Base-by-base conservation (phyloP, 1,140 invertebrate genomes). In the Dendroctonus ponderosae region DNA sequence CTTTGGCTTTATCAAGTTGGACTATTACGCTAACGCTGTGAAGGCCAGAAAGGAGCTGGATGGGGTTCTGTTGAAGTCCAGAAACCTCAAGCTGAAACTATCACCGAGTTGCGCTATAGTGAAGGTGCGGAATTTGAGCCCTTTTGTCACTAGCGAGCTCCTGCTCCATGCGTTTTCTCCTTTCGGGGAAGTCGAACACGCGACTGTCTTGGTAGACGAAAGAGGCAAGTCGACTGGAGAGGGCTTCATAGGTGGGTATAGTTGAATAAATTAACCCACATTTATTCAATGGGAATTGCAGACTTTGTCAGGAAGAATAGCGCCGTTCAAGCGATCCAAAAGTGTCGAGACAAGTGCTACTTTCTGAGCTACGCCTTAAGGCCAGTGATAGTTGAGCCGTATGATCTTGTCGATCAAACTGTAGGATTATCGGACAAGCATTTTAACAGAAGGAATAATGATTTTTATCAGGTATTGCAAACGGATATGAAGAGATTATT, bases 1-100 rank as follows among this genome's bases (percentile, higher is more conserved):
- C 75, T 99, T 99, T 83, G 96, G 94, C 49, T 99, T 99, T 79
- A 88, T 99, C 52, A 89, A 96, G 81, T 83, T 99, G 86, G 97
- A 99, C 80, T 98, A 91, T 73, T 88, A 94, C 78, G 83, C 87
- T 5, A 97, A 96, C 85, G 97, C 97, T 59, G 97, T 99, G 79
- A 93, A 91, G 76, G 97, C 97, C n/a, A 97, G 97, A 77, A 86
- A 90, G 46, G 93, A 96, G 74, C 80, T 99, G 3, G 96, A 99
- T 84, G 94, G 95, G 0, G 87, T 86, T 62, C 26, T 72, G 6
- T 83, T 88, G 72, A 87, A 93, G 41, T 94, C 92, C 5, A 85
- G 94, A 65, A 86, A 87, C 26, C 76, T 99, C 2, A 89, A 96
- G 80, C 94, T 99, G 0, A 85, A 97, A 44, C 97, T 98, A 84